These are phyloP conservation scores for Chalcis sispes DNA, from an alignment of 2,888 invertebrate genomes.

Conservation along the genomic window DNA sequence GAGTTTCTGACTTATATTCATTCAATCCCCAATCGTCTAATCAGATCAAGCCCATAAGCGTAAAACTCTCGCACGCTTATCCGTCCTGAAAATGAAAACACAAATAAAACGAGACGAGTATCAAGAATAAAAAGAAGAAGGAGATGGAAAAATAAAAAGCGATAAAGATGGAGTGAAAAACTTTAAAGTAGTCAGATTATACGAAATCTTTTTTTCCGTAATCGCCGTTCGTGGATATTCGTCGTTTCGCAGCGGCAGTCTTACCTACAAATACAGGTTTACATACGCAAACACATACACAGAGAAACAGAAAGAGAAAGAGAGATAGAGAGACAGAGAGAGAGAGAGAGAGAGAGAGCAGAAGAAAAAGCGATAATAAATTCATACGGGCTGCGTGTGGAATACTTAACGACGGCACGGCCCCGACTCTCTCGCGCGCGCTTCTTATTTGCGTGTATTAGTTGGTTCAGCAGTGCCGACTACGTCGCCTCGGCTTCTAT, in stretches of 20 bases:
- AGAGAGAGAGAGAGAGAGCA: too few relatives aligned
- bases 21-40: background rate
- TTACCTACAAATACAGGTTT: background rate
- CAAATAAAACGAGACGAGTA: too few relatives aligned
- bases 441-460: conserved; percentile 11
- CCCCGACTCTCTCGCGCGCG: background rate
- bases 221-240: background rate
- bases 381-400: conserved; percentile 31
- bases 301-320: too few relatives aligned
- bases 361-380: conserved; percentile 31
- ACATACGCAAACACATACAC: background rate
- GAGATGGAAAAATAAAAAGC: background rate
- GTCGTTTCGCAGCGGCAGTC: background rate
- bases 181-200: conserved; percentile 1
- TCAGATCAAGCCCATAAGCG: background rate
- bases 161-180: background rate
- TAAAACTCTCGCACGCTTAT: background rate
- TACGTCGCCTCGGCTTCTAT: background rate
- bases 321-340: too few relatives aligned
- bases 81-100: too few relatives aligned
- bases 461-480: background rate
- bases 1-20: too few relatives aligned
- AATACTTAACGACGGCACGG: conserved; percentile 38
- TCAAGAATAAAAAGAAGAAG: too few relatives aligned
- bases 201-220: conserved; percentile 6